Conservation (phyloP, 2,113 vertebrate species). For the Gymnogyps californianus region DNA sequence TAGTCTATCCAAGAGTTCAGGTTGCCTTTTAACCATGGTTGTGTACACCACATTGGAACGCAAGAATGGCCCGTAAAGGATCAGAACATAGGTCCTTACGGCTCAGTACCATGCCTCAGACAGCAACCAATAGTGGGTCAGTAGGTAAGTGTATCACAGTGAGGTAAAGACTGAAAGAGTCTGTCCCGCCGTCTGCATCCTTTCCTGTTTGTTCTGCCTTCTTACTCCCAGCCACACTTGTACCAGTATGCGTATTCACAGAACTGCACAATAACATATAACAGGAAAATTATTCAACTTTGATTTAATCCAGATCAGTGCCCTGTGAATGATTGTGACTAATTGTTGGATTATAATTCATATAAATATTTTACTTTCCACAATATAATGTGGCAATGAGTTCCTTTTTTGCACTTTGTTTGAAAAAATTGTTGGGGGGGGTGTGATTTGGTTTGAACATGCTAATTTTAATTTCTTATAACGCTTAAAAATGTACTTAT, state of each 20-base stretch:
- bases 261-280: not conserved
- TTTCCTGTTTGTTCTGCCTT: not conserved
- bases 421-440: rapidly evolving
- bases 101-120: not conserved
- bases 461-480: not conserved
- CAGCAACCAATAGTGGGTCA: not conserved
- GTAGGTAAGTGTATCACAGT: not conserved
- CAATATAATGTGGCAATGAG: not conserved
- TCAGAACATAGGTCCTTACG: not conserved
- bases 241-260: not conserved
- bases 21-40: not conserved
- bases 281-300: not conserved
- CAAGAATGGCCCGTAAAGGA: not conserved
- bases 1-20: not conserved
- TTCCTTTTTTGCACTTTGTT: not conserved
- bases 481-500: not conserved
- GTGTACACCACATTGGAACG: not conserved
- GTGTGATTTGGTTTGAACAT: not conserved
- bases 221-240: not conserved
- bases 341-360: not conserved
- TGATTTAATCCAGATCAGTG: not conserved
- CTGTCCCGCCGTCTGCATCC: not conserved
- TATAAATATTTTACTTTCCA: not conserved
- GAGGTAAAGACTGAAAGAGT: not conserved
- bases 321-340: not conserved